These are phyloP conservation scores for Smutsia temminckii DNA, from an alignment of 2,797 vertebrate species.

Conservation along the genomic window DNA sequence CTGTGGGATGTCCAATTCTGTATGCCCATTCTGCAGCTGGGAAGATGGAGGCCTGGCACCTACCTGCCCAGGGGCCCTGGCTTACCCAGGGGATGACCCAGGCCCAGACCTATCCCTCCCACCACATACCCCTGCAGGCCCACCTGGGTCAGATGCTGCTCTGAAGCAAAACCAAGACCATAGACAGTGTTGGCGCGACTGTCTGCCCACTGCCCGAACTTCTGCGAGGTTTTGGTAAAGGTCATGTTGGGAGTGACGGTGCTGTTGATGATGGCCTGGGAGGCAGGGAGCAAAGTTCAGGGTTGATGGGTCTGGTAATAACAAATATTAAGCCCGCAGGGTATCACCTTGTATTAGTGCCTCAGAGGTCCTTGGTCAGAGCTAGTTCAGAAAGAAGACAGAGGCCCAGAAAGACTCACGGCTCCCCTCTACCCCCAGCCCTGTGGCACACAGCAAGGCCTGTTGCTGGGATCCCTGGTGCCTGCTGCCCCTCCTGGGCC, in stretches of 20 bases:
- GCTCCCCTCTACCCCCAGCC: not conserved
- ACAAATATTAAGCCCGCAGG: not conserved
- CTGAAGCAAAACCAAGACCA: constrained; percentile 94
- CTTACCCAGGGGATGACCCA: not conserved
- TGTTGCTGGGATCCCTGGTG: accelerated
- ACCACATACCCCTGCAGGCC: not conserved
- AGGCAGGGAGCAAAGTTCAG: constrained; percentile 21
- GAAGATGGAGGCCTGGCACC: not conserved
- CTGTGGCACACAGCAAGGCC: not conserved
- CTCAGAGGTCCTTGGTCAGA: not conserved
- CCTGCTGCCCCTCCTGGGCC: not conserved
- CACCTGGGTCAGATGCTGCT: constrained; percentile 96
- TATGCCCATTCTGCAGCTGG: not conserved
- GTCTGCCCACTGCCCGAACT: constrained; percentile 98
- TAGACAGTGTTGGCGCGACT: constrained; percentile 97
- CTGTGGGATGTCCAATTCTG: not conserved
- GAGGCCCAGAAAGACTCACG: not conserved
- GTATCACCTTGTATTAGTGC: not conserved
- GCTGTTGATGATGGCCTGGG: constrained; percentile 97
- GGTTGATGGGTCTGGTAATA: not conserved
- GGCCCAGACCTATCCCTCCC: too few relatives aligned
- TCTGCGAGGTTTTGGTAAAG: constrained; percentile 98
- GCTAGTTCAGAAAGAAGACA: not conserved
- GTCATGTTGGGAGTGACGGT: constrained; percentile 99
- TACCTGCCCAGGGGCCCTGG: not conserved